Conservation (phyloP, 2,888 invertebrate species). For the Microplitis manilae region DNA sequence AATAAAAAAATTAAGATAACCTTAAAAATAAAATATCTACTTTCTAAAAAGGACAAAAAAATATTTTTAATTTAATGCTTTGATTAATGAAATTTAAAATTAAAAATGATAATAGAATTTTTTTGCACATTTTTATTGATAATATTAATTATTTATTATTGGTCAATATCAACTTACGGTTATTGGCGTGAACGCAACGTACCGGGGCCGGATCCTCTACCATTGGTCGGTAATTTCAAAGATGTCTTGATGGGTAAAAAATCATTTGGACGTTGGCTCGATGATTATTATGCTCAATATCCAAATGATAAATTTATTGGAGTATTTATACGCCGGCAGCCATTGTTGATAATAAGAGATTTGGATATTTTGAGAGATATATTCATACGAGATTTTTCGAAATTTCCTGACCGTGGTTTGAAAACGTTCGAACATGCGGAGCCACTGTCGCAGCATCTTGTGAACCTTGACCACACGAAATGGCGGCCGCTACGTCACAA, state of each 20-base stretch:
- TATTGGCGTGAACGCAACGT: constrained; percentile 71
- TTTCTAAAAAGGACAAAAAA: too few species aligned
- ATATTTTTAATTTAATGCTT: too few species aligned
- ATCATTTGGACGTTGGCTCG: constrained; percentile 64
- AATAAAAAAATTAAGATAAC: too few species aligned
- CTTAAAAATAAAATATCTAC: too few species aligned
- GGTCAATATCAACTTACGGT: constrained; percentile 65
- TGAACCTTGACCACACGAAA: constrained; percentile 64
- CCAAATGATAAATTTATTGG: constrained; percentile 52
- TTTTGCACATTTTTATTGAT: too few species aligned
- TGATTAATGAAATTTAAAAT: too few species aligned
- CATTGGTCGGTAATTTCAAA: constrained; percentile 70
- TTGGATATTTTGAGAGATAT: constrained; percentile 56
- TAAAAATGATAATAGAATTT: too few species aligned
- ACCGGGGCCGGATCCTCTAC: constrained; percentile 65
- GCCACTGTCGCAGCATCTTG: constrained; percentile 66
- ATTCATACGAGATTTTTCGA: constrained; percentile 55
- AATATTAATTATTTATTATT: constrained; percentile 55
- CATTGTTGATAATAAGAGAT: constrained; percentile 54
- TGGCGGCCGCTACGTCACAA: constrained; percentile 72
- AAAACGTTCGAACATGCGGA: constrained; percentile 54
- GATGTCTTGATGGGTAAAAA: constrained; percentile 61
- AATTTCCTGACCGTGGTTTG: constrained; percentile 54
- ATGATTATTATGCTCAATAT: constrained; percentile 53
- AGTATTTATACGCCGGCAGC: constrained; percentile 49